Evolutionary conservation across 2,113 vertebrate genomes (phyloP).

Genomic region (Lophotis ruficrista): DNA sequence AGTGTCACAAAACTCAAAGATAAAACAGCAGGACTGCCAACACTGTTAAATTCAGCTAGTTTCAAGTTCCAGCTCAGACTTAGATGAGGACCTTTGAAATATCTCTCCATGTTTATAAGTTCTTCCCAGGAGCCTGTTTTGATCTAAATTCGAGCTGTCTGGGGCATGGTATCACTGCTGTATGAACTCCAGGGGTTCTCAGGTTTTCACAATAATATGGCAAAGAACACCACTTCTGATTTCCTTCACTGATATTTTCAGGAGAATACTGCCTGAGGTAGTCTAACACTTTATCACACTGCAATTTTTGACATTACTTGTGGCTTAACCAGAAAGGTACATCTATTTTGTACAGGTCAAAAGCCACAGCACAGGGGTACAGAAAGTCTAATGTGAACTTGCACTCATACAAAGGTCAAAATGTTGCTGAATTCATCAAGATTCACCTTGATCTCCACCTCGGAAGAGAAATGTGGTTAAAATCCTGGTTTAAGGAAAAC

Average conservation of each 20-base stretch:
- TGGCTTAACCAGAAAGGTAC: neutral
- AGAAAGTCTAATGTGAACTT: neutral
- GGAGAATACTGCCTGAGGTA: neutral
- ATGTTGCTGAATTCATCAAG: neutral
- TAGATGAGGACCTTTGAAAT: neutral
- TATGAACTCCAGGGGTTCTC: neutral
- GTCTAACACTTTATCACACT: neutral
- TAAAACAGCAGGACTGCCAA: neutral
- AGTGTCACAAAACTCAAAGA: neutral
- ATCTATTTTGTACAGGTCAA: neutral
- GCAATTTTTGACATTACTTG: neutral
- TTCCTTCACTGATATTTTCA: neutral
- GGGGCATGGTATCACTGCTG: neutral
- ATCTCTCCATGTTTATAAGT: neutral
- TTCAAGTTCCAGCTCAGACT: neutral
- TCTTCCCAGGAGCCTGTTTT: neutral
- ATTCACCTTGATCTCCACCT: neutral
- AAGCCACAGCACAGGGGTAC: neutral
- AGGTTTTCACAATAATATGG: neutral
- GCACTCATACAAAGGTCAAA: neutral
- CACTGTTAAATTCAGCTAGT: neutral
- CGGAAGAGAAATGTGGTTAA: neutral
- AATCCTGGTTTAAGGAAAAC: neutral
- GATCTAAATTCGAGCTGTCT: neutral
- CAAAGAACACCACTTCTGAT: neutral